Evolutionary conservation across 2,797 vertebrate genomes (phyloP).

Genomic region (Tympanoctomys barrerae): DNA sequence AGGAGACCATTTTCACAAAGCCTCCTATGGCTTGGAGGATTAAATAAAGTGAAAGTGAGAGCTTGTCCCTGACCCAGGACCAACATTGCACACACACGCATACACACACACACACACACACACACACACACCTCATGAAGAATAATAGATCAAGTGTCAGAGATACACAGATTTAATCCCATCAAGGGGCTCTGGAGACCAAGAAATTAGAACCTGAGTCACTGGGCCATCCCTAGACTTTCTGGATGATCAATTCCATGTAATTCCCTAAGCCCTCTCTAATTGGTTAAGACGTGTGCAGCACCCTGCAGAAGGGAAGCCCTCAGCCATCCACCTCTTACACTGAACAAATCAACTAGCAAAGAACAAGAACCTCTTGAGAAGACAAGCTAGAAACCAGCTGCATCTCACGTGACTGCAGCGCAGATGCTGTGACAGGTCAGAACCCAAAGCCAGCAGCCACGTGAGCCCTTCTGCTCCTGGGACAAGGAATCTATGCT

Average conservation of each 20-base stretch:
- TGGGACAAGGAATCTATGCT: background rate
- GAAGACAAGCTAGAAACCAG: background rate
- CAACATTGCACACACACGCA: conserved; percentile 33
- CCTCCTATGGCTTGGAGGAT: background rate
- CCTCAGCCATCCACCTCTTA: conserved; percentile 25
- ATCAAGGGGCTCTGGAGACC: conserved; percentile 24
- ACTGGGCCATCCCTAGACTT: background rate
- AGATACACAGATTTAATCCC: conserved; percentile 41
- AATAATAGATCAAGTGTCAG: conserved; percentile 40
- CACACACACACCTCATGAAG: background rate
- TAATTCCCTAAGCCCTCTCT: conserved; percentile 61
- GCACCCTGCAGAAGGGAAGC: background rate
- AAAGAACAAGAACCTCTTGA: conserved; percentile 17
- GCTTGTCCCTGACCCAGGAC: conserved; percentile 67
- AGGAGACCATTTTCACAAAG: conserved; percentile 75
- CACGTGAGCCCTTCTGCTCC: background rate
- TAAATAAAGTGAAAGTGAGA: conserved; percentile 60
- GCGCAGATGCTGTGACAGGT: background rate
- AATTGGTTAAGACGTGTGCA: conserved; percentile 62
- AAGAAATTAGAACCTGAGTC: conserved; percentile 41
- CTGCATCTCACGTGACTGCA: background rate
- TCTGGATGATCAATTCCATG: conserved; percentile 62
- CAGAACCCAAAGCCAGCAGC: background rate
- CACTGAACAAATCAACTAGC: background rate
- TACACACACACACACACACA: background rate